phyloP scores from a whole-genome alignment of 2,113 vertebrate genomes.

The Cynocephalus volans region DNA sequence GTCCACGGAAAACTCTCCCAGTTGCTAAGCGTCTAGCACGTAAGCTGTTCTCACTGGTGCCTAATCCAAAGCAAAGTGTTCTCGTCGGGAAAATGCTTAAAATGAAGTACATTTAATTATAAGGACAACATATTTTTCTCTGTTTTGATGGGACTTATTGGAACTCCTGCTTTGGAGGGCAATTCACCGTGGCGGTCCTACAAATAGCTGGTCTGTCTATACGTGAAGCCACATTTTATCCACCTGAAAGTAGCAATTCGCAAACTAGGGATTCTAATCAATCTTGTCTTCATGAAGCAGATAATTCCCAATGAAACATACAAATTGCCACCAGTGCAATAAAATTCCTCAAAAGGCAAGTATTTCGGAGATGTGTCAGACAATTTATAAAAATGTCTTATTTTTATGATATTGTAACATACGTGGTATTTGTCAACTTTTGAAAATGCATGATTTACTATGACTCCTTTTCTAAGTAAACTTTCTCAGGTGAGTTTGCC shows the following conservation, averaged over 20 bases:
- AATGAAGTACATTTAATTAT: background rate
- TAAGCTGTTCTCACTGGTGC: background rate
- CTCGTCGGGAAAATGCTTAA: background rate
- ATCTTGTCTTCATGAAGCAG: background rate
- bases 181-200: rapidly evolving
- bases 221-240: background rate
- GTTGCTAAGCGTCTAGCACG: rapidly evolving
- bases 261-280: background rate
- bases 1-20: background rate
- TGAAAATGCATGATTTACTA: background rate
- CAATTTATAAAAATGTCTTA: background rate
- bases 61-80: background rate
- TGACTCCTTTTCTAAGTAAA: background rate
- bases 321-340: too few species aligned
- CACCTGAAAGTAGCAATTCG: background rate
- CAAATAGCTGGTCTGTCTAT: background rate
- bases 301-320: background rate
- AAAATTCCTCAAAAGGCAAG: background rate
- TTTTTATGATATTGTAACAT: background rate
- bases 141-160: background rate
- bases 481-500: background rate
- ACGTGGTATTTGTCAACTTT: background rate
- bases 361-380: background rate
- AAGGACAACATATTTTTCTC: background rate
- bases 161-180: background rate